A percentile compares a stretch with the other conserved stretches of the same genome.
phyloP scores from a whole-genome alignment of 2,113 vertebrate species.

The Pangasianodon hypophthalmus region DNA sequence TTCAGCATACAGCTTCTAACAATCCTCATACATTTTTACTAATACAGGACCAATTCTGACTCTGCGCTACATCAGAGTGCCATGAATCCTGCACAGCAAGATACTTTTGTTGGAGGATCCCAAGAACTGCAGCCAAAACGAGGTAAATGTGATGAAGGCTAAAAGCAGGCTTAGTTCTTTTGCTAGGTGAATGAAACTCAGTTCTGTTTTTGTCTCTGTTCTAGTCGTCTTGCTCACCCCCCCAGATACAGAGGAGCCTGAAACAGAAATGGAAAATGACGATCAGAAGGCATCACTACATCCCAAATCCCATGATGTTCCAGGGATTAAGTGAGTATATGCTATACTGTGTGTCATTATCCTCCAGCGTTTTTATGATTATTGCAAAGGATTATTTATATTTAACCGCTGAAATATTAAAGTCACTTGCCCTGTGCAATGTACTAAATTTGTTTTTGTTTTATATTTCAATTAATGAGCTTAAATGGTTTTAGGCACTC shows the following conservation, averaged over 20 bases:
- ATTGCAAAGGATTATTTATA: not conserved
- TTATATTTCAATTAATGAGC: not conserved
- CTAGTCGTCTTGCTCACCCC: conserved; percentile 89
- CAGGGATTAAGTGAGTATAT: conserved; percentile 94
- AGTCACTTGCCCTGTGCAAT: not conserved
- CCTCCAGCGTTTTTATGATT: not conserved
- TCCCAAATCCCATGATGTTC: conserved; percentile 93
- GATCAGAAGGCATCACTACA: conserved; percentile 86
- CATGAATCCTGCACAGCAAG: conserved; percentile 86
- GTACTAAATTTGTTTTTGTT: not conserved
- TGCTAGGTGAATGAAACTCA: conserved; percentile 31
- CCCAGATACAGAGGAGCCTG: conserved; percentile 87
- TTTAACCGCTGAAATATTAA: not conserved
- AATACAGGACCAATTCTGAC: conserved; percentile 92
- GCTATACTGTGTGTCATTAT: not conserved
- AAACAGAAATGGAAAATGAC: conserved; percentile 86
- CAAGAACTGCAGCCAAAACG: conserved; percentile 93
- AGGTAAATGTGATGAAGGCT: conserved; percentile 73
- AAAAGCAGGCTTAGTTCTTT: not conserved
- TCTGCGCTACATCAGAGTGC: conserved; percentile 97
- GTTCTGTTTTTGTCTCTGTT: conserved; percentile 55
- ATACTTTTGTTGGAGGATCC: conserved; percentile 85
- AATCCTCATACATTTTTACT: conserved; percentile 48
- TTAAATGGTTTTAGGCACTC: not conserved
- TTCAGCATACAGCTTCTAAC: conserved; percentile 36